Conservation (phyloP, 2,888 invertebrate species). For the Eulithis testata region DNA sequence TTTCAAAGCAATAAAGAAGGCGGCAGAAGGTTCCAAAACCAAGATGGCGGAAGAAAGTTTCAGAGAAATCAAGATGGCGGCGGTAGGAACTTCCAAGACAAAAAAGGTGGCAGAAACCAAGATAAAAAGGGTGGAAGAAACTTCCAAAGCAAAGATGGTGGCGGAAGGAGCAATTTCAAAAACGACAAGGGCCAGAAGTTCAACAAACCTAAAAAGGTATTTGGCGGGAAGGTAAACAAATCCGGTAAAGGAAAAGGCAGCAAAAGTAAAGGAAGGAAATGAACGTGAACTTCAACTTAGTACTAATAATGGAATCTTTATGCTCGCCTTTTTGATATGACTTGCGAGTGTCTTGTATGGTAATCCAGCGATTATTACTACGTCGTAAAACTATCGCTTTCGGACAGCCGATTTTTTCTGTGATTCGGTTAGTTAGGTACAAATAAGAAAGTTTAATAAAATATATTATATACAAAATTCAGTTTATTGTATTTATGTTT, state of each 20-base stretch:
- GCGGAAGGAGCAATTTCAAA: constrained; percentile 45
- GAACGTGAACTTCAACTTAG: constrained; percentile 14
- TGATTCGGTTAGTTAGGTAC: not conserved
- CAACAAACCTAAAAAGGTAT: constrained; percentile 66
- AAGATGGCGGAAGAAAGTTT: constrained; percentile 41
- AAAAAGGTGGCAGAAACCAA: constrained; percentile 47
- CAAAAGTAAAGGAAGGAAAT: constrained; percentile 61
- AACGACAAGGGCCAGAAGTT: constrained; percentile 33
- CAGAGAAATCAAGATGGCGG: constrained; percentile 37
- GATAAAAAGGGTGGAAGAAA: constrained; percentile 45
- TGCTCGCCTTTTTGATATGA: no score
- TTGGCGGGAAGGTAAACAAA: constrained; percentile 73
- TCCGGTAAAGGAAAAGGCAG: constrained; percentile 49
- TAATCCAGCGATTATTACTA: no score
- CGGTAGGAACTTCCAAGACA: constrained; percentile 49
- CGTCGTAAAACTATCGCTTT: no score
- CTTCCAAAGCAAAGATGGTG: constrained; percentile 47
- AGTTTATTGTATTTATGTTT: constrained; percentile 30
- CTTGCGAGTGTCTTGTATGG: no score
- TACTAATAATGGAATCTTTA: no score
- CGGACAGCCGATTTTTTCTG: not conserved
- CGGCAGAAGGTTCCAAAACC: constrained; percentile 48
- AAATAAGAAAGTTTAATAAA: constrained; percentile 12
- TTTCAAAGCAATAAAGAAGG: constrained; percentile 48
- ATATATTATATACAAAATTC: constrained; percentile 32